Evolutionary conservation across 2,888 invertebrate species (phyloP).

Genomic region (Uloborus plumipes): DNA sequence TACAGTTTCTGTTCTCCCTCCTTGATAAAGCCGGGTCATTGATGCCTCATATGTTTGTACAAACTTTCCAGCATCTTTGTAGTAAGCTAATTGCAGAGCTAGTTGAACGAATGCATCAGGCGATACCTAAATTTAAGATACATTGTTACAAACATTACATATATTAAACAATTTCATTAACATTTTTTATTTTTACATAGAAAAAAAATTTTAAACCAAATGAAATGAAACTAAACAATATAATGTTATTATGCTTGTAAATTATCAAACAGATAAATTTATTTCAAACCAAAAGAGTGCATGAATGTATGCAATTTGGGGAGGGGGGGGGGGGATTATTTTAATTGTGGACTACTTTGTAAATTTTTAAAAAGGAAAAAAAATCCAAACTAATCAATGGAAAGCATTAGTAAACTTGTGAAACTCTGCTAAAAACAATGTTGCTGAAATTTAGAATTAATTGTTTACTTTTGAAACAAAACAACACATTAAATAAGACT

Average conservation of each 20-base stretch:
- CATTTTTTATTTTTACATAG: too few species aligned
- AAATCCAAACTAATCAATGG: too few species aligned
- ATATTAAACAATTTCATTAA: not conserved
- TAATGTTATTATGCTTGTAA: not conserved
- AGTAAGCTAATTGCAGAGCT: slow-evolving; percentile 73
- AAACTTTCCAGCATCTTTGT: slow-evolving; percentile 71
- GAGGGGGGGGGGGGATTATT: too few species aligned
- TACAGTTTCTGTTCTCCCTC: slow-evolving; percentile 74
- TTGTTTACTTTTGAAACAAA: too few species aligned
- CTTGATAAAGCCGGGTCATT: slow-evolving; percentile 73
- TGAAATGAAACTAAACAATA: not conserved
- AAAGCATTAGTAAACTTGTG: too few species aligned
- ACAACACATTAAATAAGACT: too few species aligned
- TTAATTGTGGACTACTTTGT: too few species aligned
- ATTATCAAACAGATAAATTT: not conserved
- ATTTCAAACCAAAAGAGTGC: not conserved
- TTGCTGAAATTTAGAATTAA: too few species aligned
- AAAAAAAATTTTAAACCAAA: too few species aligned
- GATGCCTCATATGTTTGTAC: slow-evolving; percentile 74
- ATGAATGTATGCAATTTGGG: too few species aligned
- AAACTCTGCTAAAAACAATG: too few species aligned
- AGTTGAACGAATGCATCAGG: slow-evolving; percentile 75
- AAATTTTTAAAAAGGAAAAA: too few species aligned
- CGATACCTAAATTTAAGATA: slow-evolving; percentile 69
- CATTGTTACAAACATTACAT: not conserved